Evolutionary conservation across 2,797 vertebrate species (phyloP).

Genomic region (Nothura maculosa): DNA sequence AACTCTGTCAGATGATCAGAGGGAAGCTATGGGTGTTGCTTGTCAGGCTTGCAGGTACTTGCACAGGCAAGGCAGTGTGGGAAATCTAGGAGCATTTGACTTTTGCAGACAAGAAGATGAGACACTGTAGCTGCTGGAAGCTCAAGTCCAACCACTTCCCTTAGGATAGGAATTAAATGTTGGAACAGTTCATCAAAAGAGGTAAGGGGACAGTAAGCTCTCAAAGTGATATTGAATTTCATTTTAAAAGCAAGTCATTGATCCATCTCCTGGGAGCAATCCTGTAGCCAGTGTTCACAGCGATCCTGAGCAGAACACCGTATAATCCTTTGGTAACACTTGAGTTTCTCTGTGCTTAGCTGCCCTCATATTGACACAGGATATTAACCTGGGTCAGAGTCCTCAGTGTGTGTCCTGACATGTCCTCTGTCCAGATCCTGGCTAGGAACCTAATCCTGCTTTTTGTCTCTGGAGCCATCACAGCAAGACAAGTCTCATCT

Average conservation of each 20-base stretch:
- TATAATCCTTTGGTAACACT: neutral
- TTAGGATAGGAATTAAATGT: conserved; percentile 3
- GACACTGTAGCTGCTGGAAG: neutral
- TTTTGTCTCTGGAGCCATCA: neutral
- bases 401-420: neutral
- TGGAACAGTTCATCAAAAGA: conserved; percentile 4
- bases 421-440: neutral
- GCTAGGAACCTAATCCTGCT: rapidly evolving
- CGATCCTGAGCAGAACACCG: rapidly evolving
- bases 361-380: neutral
- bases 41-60: neutral
- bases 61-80: neutral
- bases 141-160: neutral
- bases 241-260: conserved; percentile 29
- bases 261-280: neutral
- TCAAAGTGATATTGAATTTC: conserved; percentile 5
- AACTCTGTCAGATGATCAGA: neutral
- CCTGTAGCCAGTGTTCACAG: neutral
- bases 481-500: neutral
- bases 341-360: neutral
- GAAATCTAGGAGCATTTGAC: neutral
- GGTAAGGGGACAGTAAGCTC: neutral
- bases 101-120: neutral
- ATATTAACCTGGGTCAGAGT: neutral
- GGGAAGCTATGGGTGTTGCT: neutral